Conservation (phyloP, 2,888 invertebrate species). For the Nomada fucata region DNA sequence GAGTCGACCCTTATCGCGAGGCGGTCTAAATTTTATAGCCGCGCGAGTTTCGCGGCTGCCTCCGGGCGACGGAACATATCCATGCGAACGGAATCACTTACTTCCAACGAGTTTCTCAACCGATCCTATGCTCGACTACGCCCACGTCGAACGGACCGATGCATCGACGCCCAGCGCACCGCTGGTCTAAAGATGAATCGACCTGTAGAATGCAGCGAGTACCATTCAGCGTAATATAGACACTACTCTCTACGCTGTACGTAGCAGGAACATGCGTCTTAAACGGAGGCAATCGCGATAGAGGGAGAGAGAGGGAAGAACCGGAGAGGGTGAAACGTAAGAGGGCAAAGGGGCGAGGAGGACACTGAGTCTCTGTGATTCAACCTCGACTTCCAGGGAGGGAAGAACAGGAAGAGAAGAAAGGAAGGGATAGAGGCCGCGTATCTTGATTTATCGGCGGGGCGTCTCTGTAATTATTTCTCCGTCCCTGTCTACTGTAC, state of each 20-base stretch:
- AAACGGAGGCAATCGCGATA: slow-evolving; percentile 62
- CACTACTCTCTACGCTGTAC: slow-evolving; percentile 73
- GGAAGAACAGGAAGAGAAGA: slow-evolving; percentile 38
- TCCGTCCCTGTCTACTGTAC: slow-evolving; percentile 73
- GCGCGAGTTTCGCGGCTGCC: background rate
- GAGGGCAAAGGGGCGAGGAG: slow-evolving; percentile 16
- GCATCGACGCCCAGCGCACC: background rate
- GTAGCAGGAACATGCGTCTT: slow-evolving; percentile 70
- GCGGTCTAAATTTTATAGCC: slow-evolving; percentile 27
- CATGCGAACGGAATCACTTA: slow-evolving; percentile 50
- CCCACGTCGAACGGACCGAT: slow-evolving; percentile 34
- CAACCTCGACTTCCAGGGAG: slow-evolving; percentile 8
- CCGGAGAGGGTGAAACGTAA: slow-evolving; percentile 19
- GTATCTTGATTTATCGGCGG: slow-evolving; percentile 82
- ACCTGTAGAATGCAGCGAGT: slow-evolving; percentile 76
- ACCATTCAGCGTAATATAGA: slow-evolving; percentile 76
- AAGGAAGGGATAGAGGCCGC: slow-evolving; percentile 61
- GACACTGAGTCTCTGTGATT: slow-evolving; percentile 19
- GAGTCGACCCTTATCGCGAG: background rate
- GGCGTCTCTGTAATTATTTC: slow-evolving; percentile 83
- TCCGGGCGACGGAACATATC: slow-evolving; percentile 33
- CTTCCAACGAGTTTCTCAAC: slow-evolving; percentile 51
- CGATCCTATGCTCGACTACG: slow-evolving; percentile 15
- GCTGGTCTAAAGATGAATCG: slow-evolving; percentile 62
- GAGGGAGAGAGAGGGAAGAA: slow-evolving; percentile 31